phyloP scores from a whole-genome alignment of 2,113 vertebrate genomes.

The Burhinus bistriatus region DNA sequence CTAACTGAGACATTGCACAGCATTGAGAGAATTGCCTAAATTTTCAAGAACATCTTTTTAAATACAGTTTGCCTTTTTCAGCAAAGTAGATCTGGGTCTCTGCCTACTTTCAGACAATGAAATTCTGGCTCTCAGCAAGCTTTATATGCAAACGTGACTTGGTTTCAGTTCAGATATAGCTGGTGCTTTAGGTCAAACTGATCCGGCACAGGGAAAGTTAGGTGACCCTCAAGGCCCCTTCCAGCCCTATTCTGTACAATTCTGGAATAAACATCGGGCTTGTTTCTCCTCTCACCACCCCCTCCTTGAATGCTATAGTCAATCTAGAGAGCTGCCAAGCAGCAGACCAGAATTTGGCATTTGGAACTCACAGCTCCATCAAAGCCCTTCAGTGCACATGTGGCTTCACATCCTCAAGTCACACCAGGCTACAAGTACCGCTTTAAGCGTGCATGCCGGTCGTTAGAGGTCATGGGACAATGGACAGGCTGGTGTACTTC shows the following conservation, averaged over 20 bases:
- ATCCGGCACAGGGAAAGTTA: background rate
- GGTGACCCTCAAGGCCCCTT: background rate
- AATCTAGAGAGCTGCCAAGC: background rate
- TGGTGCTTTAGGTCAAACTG: background rate
- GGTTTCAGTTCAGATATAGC: background rate
- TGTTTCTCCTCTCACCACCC: background rate
- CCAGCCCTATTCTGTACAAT: background rate
- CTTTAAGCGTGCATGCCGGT: accelerated
- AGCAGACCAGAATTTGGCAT: background rate
- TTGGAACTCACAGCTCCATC: background rate
- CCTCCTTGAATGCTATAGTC: background rate
- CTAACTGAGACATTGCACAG: background rate
- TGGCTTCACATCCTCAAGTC: background rate
- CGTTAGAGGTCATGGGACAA: background rate
- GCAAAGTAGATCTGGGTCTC: background rate
- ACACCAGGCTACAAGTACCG: accelerated
- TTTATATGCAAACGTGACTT: background rate
- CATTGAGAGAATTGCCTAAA: background rate
- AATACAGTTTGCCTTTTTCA: background rate
- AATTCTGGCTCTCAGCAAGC: background rate
- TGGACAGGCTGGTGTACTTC: background rate
- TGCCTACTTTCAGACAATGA: background rate
- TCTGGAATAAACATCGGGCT: background rate
- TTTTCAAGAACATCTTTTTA: slow-evolving; percentile 19
- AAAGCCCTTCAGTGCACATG: background rate